Conservation (phyloP, 2,113 vertebrate genomes). For the Antechinus stuartii region DNA sequence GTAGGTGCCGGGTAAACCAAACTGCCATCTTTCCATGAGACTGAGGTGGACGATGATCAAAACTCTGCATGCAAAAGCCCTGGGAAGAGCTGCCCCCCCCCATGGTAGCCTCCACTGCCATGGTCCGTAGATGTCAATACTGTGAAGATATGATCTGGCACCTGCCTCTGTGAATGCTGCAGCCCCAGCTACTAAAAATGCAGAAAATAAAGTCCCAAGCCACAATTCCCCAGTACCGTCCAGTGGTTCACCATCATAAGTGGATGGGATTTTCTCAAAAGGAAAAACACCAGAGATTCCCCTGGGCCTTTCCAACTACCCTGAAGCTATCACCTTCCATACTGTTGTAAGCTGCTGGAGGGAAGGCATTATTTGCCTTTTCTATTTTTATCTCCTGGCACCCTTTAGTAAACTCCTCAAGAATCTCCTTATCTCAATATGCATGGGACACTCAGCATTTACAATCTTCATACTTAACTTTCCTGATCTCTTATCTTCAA, state of each 20-base stretch:
- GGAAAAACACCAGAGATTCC: background rate
- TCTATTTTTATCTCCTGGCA: background rate
- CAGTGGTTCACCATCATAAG: no score
- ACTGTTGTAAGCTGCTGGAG: background rate
- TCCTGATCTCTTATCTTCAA: background rate
- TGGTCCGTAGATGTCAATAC: background rate
- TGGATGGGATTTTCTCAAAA: background rate
- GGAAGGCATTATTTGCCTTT: background rate
- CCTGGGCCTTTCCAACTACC: background rate
- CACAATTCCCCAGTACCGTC: background rate
- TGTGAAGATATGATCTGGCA: background rate
- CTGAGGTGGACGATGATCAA: background rate
- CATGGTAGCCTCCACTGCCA: background rate
- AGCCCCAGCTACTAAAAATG: background rate
- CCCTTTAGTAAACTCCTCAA: background rate
- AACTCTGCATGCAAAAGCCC: background rate
- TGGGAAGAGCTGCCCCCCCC: no score
- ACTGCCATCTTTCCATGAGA: background rate
- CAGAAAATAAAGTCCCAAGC: background rate
- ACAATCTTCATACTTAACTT: background rate
- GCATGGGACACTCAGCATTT: background rate
- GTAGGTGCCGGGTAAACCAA: background rate
- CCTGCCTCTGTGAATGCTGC: background rate
- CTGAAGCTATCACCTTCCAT: background rate
- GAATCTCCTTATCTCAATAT: background rate